phyloP scores from a whole-genome alignment of 2,888 invertebrate genomes.

The Aleiodes alternator region DNA sequence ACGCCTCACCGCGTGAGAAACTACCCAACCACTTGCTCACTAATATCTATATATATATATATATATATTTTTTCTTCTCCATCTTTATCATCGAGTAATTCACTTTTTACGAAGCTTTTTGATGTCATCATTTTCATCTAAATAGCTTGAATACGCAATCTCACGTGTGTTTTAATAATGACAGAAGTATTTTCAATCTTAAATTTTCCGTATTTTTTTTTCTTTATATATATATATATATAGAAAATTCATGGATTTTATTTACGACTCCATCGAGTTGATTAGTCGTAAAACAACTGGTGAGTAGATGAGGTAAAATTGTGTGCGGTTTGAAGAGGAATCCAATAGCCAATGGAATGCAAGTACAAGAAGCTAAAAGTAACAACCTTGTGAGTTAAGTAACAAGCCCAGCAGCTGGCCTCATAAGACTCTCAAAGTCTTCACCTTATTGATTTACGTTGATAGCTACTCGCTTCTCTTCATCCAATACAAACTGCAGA shows the following conservation, averaged over 20 bases:
- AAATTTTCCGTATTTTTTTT: neutral
- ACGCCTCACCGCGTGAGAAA: conserved; percentile 54
- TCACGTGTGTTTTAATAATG: too few species aligned
- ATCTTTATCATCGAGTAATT: conserved; percentile 27
- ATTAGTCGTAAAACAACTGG: conserved; percentile 59
- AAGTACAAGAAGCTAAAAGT: conserved; percentile 53
- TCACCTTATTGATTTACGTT: conserved; percentile 72
- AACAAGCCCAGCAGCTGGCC: conserved; percentile 65
- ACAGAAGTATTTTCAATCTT: conserved; percentile 13
- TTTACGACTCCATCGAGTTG: conserved; percentile 61
- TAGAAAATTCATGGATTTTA: conserved; percentile 53
- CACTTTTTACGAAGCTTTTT: neutral
- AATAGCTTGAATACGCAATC: too few species aligned
- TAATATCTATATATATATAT: neutral
- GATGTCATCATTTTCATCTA: too few species aligned
- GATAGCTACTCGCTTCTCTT: conserved; percentile 65
- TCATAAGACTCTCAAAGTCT: conserved; percentile 69
- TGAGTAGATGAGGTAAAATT: conserved; percentile 49
- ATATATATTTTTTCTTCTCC: neutral
- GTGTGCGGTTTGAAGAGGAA: conserved; percentile 41
- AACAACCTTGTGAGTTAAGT: conserved; percentile 48
- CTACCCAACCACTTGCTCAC: conserved; percentile 27
- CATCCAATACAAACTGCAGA: conserved; percentile 41
- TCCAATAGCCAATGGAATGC: conserved; percentile 63
- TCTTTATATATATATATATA: neutral